These are phyloP conservation scores for Squalus acanthias DNA, from an alignment of 2,797 vertebrate species.

Conservation along the genomic window DNA sequence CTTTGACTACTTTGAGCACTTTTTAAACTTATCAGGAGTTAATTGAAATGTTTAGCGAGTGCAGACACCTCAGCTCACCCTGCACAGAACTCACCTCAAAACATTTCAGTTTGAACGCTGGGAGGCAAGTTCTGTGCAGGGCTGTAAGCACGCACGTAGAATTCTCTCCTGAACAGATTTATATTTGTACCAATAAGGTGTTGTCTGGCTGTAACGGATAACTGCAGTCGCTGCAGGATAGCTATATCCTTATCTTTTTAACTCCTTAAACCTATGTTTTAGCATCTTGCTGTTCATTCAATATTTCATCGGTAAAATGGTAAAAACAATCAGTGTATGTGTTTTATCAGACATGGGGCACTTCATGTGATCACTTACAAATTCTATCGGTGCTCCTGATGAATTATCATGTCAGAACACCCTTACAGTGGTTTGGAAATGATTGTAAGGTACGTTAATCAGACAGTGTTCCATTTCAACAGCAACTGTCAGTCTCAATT, in stretches of 20 bases:
- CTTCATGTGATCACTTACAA: background rate
- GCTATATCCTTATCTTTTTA: background rate
- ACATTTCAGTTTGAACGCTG: background rate
- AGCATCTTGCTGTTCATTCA: background rate
- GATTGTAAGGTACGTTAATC: background rate
- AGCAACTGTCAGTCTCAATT: background rate
- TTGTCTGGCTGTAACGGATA: background rate
- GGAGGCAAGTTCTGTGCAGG: background rate
- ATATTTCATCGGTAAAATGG: background rate
- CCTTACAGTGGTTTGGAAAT: constrained; percentile 16
- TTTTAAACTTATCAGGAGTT: too few relatives aligned
- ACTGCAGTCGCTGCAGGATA: too few relatives aligned
- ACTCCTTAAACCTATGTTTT: background rate
- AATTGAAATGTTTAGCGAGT: background rate
- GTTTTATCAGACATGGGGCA: background rate
- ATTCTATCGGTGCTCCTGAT: background rate
- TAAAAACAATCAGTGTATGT: background rate
- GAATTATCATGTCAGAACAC: constrained; percentile 2
- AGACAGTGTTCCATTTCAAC: background rate
- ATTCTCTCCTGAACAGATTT: background rate
- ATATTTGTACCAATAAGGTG: background rate
- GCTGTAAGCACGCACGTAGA: background rate
- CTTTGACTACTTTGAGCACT: background rate
- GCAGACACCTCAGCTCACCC: background rate
- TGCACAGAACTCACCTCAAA: background rate